Evolutionary conservation across 2,888 invertebrate genomes (phyloP).

Genomic region (Callosobruchus maculatus): DNA sequence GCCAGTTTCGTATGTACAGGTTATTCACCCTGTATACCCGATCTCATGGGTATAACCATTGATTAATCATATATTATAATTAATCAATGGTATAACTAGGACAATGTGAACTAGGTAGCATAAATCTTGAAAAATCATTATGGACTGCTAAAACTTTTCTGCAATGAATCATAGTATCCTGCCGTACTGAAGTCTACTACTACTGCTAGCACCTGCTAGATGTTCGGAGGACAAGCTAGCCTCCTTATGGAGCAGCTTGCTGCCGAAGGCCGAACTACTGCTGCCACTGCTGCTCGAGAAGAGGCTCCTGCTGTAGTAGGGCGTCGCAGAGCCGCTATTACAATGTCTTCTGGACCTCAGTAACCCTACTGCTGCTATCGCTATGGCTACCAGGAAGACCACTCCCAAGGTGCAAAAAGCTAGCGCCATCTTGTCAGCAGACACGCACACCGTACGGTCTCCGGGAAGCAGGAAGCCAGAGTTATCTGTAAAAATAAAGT

Average conservation of each 20-base stretch:
- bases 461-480: conserved; percentile 48
- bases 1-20: no score
- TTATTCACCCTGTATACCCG: no score
- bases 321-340: conserved; percentile 43
- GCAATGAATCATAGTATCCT: conserved; percentile 37
- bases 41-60: no score
- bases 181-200: conserved; percentile 37
- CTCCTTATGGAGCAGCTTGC: conserved; percentile 59
- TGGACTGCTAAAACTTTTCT: no score
- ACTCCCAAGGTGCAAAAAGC: conserved; percentile 70
- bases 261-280: conserved; percentile 59
- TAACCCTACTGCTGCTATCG: conserved; percentile 65
- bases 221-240: conserved; percentile 53
- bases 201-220: conserved; percentile 36
- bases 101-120: no score
- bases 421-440: conserved; percentile 72
- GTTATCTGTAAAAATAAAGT: conserved; percentile 27
- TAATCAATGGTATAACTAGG: no score
- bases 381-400: conserved; percentile 68
- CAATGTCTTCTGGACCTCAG: conserved; percentile 55
- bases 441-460: conserved; percentile 67
- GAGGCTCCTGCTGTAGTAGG: conserved; percentile 61
- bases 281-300: conserved; percentile 56
- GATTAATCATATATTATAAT: no score
- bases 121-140: no score